Evolutionary conservation across 2,797 vertebrate genomes (phyloP).

Genomic region (Amniataba percoides): DNA sequence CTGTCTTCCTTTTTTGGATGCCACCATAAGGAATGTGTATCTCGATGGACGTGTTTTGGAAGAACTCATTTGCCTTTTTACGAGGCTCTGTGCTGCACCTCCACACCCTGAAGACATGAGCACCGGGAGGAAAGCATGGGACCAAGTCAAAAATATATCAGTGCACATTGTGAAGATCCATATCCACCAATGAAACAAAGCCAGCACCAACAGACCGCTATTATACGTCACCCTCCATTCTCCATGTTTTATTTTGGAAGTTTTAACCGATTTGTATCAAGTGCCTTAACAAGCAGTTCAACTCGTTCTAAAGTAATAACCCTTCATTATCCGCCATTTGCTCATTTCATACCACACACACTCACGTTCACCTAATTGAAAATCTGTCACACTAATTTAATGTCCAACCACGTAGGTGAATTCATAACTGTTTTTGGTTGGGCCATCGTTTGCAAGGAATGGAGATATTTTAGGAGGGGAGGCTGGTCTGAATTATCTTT

Average conservation of each 20-base stretch:
- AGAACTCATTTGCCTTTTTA: constrained; percentile 77
- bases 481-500: constrained; percentile 50
- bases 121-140: constrained; percentile 77
- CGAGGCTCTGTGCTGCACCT: constrained; percentile 75
- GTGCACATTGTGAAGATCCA: constrained; percentile 65
- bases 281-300: constrained; percentile 90
- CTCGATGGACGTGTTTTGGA: constrained; percentile 74
- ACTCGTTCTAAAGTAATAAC: constrained; percentile 88
- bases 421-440: constrained; percentile 59
- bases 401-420: constrained; percentile 63
- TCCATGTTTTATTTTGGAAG: constrained; percentile 68
- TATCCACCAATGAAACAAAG: constrained; percentile 67
- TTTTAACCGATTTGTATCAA: constrained; percentile 88
- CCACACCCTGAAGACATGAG: constrained; percentile 76
- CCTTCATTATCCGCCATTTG: constrained; percentile 58
- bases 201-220: constrained; percentile 70
- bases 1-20: constrained; percentile 74
- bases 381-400: constrained; percentile 64
- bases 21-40: constrained; percentile 79
- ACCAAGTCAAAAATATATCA: constrained; percentile 65
- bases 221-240: constrained; percentile 52
- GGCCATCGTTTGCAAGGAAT: constrained; percentile 52
- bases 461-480: constrained; percentile 50
- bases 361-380: constrained; percentile 64
- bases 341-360: constrained; percentile 52